Percentiles rank a stretch among this genome's conserved stretches.
Evolutionary conservation across 1,140 invertebrate genomes (phyloP).

Genomic region (Agraylea sexmaculata): DNA sequence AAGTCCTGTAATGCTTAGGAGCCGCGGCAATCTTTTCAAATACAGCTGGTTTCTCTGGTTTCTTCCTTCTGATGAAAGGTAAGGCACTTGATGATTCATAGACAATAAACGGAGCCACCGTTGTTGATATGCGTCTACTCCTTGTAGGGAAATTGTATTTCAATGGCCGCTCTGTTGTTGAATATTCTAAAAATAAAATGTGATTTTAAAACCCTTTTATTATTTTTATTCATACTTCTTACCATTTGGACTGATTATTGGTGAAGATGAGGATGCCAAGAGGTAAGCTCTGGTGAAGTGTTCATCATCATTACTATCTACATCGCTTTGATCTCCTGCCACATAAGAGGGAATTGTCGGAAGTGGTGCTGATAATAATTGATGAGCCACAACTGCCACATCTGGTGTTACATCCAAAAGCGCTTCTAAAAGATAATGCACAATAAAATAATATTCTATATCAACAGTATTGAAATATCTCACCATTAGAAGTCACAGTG

Average conservation of each 20-base stretch:
- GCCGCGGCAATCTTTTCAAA: slow-evolving; percentile 18
- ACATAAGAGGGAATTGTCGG: slow-evolving; percentile 31
- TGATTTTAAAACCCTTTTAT: not conserved
- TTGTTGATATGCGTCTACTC: slow-evolving; percentile 17
- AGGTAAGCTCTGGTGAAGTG: slow-evolving; percentile 38
- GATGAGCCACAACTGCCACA: slow-evolving; percentile 35
- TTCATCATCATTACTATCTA: slow-evolving; percentile 21
- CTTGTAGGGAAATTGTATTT: slow-evolving; percentile 11
- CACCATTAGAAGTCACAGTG: slow-evolving; percentile 9
- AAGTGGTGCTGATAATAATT: slow-evolving; percentile 33
- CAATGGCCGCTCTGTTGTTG: slow-evolving; percentile 9
- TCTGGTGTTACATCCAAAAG: slow-evolving; percentile 30
- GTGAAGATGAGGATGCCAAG: slow-evolving; percentile 24
- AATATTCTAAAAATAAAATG: slow-evolving; percentile 16
- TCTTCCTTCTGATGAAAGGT: slow-evolving; percentile 9
- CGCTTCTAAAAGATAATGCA: slow-evolving; percentile 23
- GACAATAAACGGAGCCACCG: slow-evolving; percentile 10
- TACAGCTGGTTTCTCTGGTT: slow-evolving; percentile 6
- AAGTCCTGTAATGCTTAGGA: slow-evolving; percentile 25
- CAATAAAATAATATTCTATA: not conserved
- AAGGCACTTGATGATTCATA: slow-evolving; percentile 6
- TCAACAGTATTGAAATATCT: slow-evolving; percentile 4
- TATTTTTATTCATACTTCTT: not conserved
- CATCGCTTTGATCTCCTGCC: slow-evolving; percentile 25
- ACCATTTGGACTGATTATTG: slow-evolving; percentile 18